These are phyloP conservation scores for Eurypyga helias DNA, from an alignment of 2,113 vertebrate genomes.

Conservation along the genomic window DNA sequence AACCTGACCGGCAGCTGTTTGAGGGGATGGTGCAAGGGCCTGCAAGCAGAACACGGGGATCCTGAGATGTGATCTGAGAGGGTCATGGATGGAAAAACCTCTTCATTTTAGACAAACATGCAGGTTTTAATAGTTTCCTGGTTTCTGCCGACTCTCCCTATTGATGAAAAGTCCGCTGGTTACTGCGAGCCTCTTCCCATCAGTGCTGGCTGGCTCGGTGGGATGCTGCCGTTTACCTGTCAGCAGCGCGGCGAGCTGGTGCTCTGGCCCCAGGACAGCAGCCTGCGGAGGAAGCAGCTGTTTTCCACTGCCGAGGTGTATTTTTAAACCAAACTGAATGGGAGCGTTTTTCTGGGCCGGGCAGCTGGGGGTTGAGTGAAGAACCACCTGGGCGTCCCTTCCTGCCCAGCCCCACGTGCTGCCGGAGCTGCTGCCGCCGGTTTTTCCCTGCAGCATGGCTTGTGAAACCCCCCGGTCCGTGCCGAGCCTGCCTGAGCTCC, in stretches of 20 bases:
- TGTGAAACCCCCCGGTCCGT: accelerated
- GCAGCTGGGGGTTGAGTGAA: background rate
- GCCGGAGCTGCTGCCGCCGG: background rate
- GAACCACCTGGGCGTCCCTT: constrained; percentile 58
- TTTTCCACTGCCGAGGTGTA: constrained; percentile 21
- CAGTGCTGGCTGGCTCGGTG: accelerated
- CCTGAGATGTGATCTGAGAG: accelerated
- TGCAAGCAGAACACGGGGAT: background rate
- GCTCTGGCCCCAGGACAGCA: background rate
- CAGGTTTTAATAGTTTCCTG: background rate
- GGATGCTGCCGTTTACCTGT: background rate
- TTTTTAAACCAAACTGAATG: constrained; percentile 21
- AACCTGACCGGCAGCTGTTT: background rate
- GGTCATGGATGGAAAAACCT: background rate
- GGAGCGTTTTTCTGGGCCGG: background rate
- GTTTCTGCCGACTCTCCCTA: accelerated
- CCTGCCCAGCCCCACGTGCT: background rate
- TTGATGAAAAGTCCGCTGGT: accelerated
- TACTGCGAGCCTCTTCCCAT: background rate
- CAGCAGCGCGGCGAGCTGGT: accelerated
- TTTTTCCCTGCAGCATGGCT: accelerated
- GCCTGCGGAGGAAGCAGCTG: constrained; percentile 56
- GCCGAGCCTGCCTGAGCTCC: background rate
- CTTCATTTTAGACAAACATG: accelerated
- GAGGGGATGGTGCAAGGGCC: accelerated